Evolutionary conservation across 2,797 vertebrate genomes (phyloP), one percentile per base, ranked within the genome.

Genomic region (Neopelma chrysocephalum): DNA sequence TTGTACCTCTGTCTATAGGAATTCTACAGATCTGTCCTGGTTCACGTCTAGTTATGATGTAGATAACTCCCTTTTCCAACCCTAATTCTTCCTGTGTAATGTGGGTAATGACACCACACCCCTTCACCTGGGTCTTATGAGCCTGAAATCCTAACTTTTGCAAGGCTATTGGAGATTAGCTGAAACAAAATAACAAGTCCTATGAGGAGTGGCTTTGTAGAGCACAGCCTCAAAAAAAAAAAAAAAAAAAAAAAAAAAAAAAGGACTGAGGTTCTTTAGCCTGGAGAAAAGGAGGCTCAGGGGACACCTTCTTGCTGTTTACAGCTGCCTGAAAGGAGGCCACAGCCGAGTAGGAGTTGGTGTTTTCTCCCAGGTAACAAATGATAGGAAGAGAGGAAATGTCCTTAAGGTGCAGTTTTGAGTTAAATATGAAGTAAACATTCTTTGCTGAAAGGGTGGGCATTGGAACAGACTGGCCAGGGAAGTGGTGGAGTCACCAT

Each of bases 261-360:
- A 25, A 25, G 14, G 8, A 50, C 2, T 60, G 5, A 3, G 11
- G 17, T 11, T 19, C 12, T 23, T 48, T 23, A 54, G 12, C 7
- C 12, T 23, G 56, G 10, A 68, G 25, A 34, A 60, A 53, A 56
- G 5, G 31, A 82, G 20, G 4, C 4, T 82, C 11, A 29, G 1
- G 1, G 12, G 3, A 17, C 12, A 50, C 12, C 15, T 42, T 56
- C 9, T 38, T 1, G 0, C 4, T n/a, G 3, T 16, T 10, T 48
- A 15, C 12, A 45, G 2, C 14, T 47, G 38, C 25, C 7, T 45
- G 40, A 60, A 36, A 38, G 9, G 17, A 64, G 11, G 4, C 2
- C 36, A 19, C 13, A 68, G 5, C 0, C 9, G 40, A 22, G 9
- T 17, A 8, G 14, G 3, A 5, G 2, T 43, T 0, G 0, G 3